Evolutionary conservation across 1,140 invertebrate species (phyloP).

Genomic region (Drosophila teissieri): DNA sequence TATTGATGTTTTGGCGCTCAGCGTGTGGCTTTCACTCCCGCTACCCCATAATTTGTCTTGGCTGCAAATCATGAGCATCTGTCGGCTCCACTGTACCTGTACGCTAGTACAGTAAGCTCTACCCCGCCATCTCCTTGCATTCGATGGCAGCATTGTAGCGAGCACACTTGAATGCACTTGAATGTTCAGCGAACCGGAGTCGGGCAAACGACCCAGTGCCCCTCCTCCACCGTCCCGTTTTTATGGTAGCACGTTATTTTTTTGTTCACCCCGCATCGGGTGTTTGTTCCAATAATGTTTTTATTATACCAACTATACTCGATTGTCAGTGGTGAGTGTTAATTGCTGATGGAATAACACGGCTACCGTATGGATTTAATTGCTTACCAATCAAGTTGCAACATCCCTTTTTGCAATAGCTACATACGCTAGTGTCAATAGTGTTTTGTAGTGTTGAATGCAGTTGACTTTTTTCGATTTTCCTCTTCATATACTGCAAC

Average conservation of each 20-base stretch:
- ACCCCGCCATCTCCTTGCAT: not conserved
- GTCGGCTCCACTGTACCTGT: conserved; percentile 21
- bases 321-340: conserved; percentile 12
- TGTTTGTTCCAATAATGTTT: conserved; percentile 52
- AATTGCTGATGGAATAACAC: conserved; percentile 5
- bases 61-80: conserved; percentile 3
- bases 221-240: not conserved
- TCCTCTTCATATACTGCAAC: too few species aligned
- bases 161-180: conserved; percentile 68
- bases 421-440: too few species aligned
- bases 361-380: conserved; percentile 8
- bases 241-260: not conserved
- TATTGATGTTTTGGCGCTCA: not conserved
- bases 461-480: too few species aligned
- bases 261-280: not conserved
- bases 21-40: not conserved
- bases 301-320: conserved; percentile 46
- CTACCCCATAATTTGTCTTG: not conserved
- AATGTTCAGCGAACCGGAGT: conserved; percentile 65
- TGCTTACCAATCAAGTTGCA: not conserved
- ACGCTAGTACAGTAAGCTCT: not conserved
- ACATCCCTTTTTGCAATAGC: not conserved
- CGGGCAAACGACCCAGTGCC: conserved; percentile 43
- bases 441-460: too few species aligned
- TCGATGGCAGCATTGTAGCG: conserved; percentile 39